Evolutionary conservation across 2,888 invertebrate species (phyloP), one percentile per base, ranked within the genome.

Genomic region (Cataglyphis albicans): DNA sequence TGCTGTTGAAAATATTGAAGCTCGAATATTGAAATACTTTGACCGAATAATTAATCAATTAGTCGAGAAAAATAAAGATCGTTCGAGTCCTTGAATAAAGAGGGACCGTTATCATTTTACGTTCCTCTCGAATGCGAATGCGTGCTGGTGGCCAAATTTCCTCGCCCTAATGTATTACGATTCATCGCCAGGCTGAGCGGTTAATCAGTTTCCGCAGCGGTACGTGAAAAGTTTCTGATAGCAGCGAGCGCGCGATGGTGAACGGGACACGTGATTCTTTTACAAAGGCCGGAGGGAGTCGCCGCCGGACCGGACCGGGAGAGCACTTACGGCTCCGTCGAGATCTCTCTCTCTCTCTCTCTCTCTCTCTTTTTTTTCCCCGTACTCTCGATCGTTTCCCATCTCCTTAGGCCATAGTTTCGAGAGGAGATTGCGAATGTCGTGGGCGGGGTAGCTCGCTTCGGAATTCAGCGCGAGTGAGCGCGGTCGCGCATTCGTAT

Each of bases 211-310:
- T 73, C 74, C 78, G 73, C 74, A 59, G 44, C 78, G 44, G 25
- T 80, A 80, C 78, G 78, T 80, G 78, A 12, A 67, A 73, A 80
- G 78, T 80, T 80, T 80, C 59, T 80, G 73, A 80, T 80, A 80
- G 73, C 35, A 72, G 78, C 32, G 12, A n/a, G 21, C 32, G 57
- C 59, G 73, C 59, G 73, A 72, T 80, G 25, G 57, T 73, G 74
- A 80, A 59, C 59, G 32, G 7, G 21, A 73, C 78, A 72, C 78
- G 78, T 80, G 78, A 80, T 80, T 72, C 78, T 80, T 80, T 80
- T 80, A 80, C 78, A 44, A 80, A 80, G 72, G 32, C 44, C 59
- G 15, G 18, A 41, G 35, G 55, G 44, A 59, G 25, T 12, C 73
- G 32, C 25, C 25, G 67, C 25, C 29, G 41, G 57, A 25, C 41